phyloP scores from a whole-genome alignment of 2,797 vertebrate species.

The Pachyuromys duprasi region DNA sequence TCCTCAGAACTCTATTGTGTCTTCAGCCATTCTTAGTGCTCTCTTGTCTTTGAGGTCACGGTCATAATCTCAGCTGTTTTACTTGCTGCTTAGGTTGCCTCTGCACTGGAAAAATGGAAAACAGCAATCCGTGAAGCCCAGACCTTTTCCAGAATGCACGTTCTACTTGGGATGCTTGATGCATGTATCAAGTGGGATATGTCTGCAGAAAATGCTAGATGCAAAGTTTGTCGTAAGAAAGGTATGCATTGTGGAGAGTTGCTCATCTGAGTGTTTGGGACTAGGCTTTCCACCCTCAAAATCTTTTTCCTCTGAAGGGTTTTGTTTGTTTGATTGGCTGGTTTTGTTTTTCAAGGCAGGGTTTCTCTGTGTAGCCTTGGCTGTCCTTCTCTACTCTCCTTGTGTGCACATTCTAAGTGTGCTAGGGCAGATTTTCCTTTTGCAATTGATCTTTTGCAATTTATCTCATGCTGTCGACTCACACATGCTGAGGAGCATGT shows the following conservation, averaged over 20 bases:
- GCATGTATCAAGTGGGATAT: conserved; percentile 99
- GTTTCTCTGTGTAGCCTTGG: no score
- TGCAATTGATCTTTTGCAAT: neutral
- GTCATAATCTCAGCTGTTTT: conserved; percentile 18
- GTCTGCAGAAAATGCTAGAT: conserved; percentile 98
- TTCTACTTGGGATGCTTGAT: conserved; percentile 97
- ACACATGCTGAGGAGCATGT: neutral
- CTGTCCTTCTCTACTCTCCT: neutral
- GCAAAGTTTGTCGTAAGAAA: conserved; percentile 99
- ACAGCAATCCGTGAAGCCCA: conserved; percentile 95
- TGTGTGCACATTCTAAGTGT: neutral
- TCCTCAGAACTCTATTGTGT: neutral
- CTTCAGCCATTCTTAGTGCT: neutral
- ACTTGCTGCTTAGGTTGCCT: conserved; percentile 92
- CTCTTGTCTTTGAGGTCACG: neutral
- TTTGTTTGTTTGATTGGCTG: neutral
- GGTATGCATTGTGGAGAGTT: conserved; percentile 85
- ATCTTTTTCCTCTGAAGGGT: neutral
- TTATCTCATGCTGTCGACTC: neutral
- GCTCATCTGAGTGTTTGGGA: neutral
- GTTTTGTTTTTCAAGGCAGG: no score
- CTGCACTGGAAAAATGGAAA: conserved; percentile 98
- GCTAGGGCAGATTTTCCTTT: neutral
- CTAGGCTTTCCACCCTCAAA: neutral
- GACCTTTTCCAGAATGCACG: conserved; percentile 98